Conservation (phyloP, 1,140 invertebrate species). For the Leptinotarsa defecta region DNA sequence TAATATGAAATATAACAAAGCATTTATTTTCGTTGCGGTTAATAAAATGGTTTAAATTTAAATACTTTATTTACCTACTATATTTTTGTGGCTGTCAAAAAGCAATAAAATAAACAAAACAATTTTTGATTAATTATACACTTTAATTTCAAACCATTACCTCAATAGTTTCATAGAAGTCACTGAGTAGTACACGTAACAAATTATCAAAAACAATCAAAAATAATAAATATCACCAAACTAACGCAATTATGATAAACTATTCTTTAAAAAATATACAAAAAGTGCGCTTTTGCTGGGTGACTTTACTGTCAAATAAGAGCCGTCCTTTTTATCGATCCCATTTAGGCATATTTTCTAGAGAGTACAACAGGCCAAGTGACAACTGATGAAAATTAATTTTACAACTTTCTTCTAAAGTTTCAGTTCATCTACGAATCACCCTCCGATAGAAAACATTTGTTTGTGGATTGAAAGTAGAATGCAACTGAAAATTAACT, state of each 20-base stretch:
- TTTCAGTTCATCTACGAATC: no score
- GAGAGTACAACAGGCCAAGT: no score
- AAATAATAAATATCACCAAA: conserved; percentile 40
- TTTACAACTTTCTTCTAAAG: no score
- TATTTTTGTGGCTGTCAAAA: conserved; percentile 47
- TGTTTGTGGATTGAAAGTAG: no score
- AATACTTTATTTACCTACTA: conserved; percentile 13
- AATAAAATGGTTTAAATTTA: not conserved
- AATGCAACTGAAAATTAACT: no score
- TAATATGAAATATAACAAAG: no score
- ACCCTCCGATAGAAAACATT: no score
- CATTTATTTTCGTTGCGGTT: not conserved
- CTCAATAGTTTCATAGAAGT: conserved; percentile 1
- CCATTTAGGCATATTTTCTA: no score
- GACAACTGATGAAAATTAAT: no score
- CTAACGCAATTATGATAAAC: conserved; percentile 22
- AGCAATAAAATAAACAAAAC: conserved; percentile 48
- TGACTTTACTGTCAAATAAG: conserved; percentile 43
- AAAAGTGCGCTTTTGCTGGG: conserved; percentile 45
- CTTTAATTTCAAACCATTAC: not conserved
- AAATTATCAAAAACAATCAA: conserved; percentile 39
- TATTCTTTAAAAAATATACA: conserved; percentile 50
- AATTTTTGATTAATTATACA: conserved; percentile 30
- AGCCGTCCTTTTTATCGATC: conserved; percentile 38
- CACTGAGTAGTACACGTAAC: conserved; percentile 19